These are phyloP conservation scores for Eulacestoma nigropectus DNA, from an alignment of 2,113 vertebrate species.

Conservation along the genomic window DNA sequence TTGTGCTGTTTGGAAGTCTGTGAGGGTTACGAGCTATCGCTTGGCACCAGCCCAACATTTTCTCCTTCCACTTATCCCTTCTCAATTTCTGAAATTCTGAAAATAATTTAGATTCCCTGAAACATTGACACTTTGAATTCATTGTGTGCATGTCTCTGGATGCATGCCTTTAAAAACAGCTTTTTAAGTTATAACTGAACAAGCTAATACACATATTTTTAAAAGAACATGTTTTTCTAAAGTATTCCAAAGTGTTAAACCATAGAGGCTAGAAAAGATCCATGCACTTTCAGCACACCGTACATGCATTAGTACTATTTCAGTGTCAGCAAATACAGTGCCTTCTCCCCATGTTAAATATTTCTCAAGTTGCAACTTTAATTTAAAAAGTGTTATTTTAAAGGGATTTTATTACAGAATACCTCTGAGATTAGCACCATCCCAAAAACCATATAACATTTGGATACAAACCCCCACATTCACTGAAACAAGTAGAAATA, in stretches of 20 bases:
- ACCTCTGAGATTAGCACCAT: neutral
- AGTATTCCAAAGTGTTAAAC: neutral
- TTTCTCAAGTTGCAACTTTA: neutral
- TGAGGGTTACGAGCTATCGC: conserved; percentile 79
- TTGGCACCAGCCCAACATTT: conserved; percentile 83
- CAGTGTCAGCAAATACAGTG: neutral
- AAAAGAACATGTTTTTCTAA: too few species aligned
- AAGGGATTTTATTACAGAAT: neutral
- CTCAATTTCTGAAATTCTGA: conserved; percentile 82
- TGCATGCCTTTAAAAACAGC: conserved; percentile 46
- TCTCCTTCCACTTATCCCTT: conserved; percentile 80
- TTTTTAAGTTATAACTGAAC: neutral
- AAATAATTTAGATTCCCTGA: conserved; percentile 83
- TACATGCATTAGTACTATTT: neutral
- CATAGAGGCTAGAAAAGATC: neutral
- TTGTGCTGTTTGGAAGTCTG: conserved; percentile 76
- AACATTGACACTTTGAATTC: conserved; percentile 63
- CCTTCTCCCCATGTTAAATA: neutral
- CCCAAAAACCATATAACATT: neutral
- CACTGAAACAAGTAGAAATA: neutral
- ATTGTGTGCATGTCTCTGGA: conserved; percentile 47
- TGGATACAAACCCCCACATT: neutral
- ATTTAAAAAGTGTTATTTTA: neutral
- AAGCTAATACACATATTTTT: neutral
- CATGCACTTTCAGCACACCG: neutral